Percentiles rank a stretch among this genome's conserved stretches.
These are phyloP conservation scores for Nycticorax nycticorax DNA, from an alignment of 2,113 vertebrate genomes.

Conservation along the genomic window DNA sequence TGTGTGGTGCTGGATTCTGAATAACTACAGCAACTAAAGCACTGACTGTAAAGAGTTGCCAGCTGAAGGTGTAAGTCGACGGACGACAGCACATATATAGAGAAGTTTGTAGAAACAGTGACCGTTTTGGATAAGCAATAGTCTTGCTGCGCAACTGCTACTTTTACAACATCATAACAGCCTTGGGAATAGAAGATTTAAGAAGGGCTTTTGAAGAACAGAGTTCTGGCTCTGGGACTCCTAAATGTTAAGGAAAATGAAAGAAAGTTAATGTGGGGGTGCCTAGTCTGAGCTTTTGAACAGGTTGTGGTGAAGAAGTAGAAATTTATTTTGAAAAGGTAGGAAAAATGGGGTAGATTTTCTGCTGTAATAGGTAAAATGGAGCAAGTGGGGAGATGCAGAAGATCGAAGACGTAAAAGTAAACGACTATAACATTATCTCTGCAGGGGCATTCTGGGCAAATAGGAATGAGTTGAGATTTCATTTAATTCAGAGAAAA, in stretches of 20 bases:
- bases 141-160: not conserved
- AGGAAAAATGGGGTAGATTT: not conserved
- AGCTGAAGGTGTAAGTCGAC: not conserved
- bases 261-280: not conserved
- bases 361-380: not conserved
- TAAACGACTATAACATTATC: not conserved
- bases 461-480: not conserved
- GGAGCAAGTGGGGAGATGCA: not conserved
- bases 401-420: not conserved
- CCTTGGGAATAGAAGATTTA: not conserved
- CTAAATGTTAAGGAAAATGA: not conserved
- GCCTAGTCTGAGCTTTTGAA: not conserved
- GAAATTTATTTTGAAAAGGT: not conserved
- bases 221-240: not conserved
- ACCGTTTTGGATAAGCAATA: not conserved
- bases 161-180: not conserved
- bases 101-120: not conserved
- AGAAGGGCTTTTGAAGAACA: not conserved
- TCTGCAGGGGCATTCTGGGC: not conserved
- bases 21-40: not conserved
- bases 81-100: not conserved
- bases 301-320: not conserved
- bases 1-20: not conserved
- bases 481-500: not conserved
- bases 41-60: not conserved